A percentile compares a stretch with the other conserved stretches of the same genome.
Evolutionary conservation across 2,797 vertebrate species (phyloP).

Genomic region (Hypotaenidia philippensis): DNA sequence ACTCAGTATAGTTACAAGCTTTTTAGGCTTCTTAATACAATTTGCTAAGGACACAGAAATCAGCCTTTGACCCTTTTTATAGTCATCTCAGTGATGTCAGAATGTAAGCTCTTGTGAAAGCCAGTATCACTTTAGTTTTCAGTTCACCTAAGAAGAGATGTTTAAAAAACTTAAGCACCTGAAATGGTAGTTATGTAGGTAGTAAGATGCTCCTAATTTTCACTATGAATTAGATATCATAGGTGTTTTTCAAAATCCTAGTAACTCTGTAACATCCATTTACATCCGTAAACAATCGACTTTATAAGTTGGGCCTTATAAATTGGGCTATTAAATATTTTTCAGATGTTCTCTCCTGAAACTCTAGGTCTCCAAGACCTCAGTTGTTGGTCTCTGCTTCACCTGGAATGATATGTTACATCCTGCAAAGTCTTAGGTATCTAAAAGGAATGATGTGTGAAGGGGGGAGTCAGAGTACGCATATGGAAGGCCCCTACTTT

Average conservation of each 20-base stretch:
- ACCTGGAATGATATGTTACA: neutral
- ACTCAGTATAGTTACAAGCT: neutral
- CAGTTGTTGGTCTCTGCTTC: neutral
- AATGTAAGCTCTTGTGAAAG: neutral
- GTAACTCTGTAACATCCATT: neutral
- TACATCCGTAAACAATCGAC: neutral
- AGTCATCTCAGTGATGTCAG: neutral
- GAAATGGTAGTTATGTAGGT: neutral
- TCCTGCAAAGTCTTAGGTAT: neutral
- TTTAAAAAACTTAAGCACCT: neutral
- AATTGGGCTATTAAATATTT: neutral
- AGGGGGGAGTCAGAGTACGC: neutral
- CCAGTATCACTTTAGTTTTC: neutral
- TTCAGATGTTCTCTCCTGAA: neutral
- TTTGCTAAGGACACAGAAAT: neutral
- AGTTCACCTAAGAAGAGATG: neutral
- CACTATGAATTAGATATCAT: neutral
- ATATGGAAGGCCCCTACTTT: neutral
- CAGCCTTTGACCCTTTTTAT: neutral
- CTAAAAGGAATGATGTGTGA: neutral
- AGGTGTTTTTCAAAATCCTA: neutral
- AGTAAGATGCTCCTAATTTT: neutral
- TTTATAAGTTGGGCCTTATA: neutral
- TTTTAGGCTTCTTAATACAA: neutral
- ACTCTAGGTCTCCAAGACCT: neutral